These are phyloP conservation scores for Microplitis mediator DNA, from an alignment of 1,140 invertebrate species.

Conservation along the genomic window DNA sequence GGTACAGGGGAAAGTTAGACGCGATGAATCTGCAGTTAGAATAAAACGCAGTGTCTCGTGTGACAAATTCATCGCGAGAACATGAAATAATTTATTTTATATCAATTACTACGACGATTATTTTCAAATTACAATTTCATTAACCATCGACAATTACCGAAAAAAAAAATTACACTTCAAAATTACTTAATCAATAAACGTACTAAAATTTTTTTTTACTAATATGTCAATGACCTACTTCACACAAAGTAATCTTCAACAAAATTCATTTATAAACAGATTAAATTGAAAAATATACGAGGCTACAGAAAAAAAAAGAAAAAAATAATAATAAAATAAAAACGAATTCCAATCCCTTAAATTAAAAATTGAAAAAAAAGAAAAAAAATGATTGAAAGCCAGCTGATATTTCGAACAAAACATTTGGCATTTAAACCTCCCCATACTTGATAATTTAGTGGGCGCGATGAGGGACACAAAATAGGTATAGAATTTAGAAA, in stretches of 20 bases:
- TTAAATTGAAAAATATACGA: neutral
- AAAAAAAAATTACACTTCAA: neutral
- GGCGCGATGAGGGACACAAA: constrained; percentile 6
- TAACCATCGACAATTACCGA: neutral
- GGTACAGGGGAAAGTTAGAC: neutral
- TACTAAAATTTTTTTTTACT: too few species aligned
- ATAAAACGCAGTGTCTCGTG: neutral
- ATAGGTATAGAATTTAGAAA: constrained; percentile 11
- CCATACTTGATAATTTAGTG: neutral
- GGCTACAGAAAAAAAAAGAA: neutral
- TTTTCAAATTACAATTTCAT: neutral
- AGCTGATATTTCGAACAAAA: neutral
- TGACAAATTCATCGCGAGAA: constrained; percentile 16
- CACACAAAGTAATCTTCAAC: neutral
- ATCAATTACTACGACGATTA: neutral
- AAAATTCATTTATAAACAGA: neutral
- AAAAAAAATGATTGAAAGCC: neutral
- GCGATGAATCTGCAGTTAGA: constrained; percentile 2
- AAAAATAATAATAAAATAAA: neutral
- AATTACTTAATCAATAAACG: too few species aligned
- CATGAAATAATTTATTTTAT: neutral
- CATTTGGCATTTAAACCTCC: constrained; percentile 7
- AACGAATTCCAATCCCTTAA: neutral
- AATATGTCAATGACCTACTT: too few species aligned
- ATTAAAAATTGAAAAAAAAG: neutral